Percentiles rank a stretch among this genome's conserved stretches.
Evolutionary conservation across 2,797 vertebrate genomes (phyloP).

Genomic region (Emydoidea blandingii): DNA sequence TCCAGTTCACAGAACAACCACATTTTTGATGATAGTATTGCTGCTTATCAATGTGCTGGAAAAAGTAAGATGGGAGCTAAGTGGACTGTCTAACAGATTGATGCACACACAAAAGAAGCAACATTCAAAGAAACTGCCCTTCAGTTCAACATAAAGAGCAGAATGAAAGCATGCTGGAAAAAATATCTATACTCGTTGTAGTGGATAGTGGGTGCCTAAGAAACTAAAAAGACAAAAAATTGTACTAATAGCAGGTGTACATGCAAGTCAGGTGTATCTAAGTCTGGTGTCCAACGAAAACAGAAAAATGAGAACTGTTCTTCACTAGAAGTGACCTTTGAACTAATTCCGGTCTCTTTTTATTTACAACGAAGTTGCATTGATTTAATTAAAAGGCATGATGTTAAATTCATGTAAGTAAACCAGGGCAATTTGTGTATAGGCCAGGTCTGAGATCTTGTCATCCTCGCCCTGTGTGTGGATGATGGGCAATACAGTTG

Average conservation of each 20-base stretch:
- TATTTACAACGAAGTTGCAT: not conserved
- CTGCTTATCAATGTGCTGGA: not conserved
- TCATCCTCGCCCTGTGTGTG: rapidly evolving
- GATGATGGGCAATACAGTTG: too few species aligned
- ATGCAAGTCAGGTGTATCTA: not conserved
- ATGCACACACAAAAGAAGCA: not conserved
- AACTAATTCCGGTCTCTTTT: not conserved
- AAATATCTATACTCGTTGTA: not conserved
- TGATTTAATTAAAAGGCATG: not conserved
- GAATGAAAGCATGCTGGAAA: not conserved
- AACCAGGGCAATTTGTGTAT: not conserved
- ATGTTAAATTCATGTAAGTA: rapidly evolving
- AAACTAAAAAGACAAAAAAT: not conserved
- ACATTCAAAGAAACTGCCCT: not conserved
- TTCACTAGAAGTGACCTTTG: not conserved
- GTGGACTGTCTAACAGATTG: not conserved
- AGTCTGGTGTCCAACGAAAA: not conserved
- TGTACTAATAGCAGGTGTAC: not conserved
- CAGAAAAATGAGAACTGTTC: not conserved
- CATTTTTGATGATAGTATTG: not conserved
- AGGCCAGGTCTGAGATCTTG: not conserved
- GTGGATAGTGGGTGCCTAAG: rapidly evolving
- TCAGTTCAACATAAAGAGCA: not conserved
- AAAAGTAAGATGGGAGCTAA: not conserved
- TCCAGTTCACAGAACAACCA: not conserved